phyloP scores from a whole-genome alignment of 2,888 invertebrate species.

The Drosophila ezoana region DNA sequence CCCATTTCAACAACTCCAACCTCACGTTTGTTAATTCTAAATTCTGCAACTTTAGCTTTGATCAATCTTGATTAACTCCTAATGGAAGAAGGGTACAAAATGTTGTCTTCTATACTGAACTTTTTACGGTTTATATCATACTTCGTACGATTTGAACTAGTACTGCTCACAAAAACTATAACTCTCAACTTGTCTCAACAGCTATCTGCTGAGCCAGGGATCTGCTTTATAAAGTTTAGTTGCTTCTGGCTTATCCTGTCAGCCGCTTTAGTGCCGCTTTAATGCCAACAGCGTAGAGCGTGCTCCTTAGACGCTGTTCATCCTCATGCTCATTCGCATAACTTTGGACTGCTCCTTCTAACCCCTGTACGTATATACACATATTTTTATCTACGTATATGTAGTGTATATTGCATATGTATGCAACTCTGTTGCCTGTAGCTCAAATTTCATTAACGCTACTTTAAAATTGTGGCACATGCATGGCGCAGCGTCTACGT shows the following conservation, averaged over 20 bases:
- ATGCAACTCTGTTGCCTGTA: constrained; percentile 30
- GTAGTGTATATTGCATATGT: neutral
- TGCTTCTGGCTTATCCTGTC: constrained; percentile 49
- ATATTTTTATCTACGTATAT: neutral
- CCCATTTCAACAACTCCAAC: neutral
- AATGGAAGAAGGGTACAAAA: constrained; percentile 9
- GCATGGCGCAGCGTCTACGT: constrained; percentile 48
- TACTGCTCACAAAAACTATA: constrained; percentile 38
- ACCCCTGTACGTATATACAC: neutral
- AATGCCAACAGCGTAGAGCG: constrained; percentile 9
- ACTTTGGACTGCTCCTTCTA: constrained; percentile 8
- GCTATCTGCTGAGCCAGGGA: constrained; percentile 47
- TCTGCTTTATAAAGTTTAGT: constrained; percentile 53
- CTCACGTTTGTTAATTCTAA: neutral
- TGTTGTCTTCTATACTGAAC: constrained; percentile 2
- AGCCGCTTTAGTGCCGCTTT: constrained; percentile 41
- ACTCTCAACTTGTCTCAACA: constrained; percentile 54
- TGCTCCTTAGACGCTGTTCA: constrained; percentile 4
- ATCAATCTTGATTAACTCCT: constrained; percentile 13
- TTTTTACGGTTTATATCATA: constrained; percentile 25
- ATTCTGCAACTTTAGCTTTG: neutral
- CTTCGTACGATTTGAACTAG: constrained; percentile 46
- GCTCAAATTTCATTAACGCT: constrained; percentile 73
- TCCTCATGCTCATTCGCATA: constrained; percentile 13
- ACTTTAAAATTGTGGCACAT: constrained; percentile 77